Percentiles rank a stretch among this genome's conserved stretches.
Conservation (phyloP, 1,140 invertebrate genomes). For the Ips typographus region DNA sequence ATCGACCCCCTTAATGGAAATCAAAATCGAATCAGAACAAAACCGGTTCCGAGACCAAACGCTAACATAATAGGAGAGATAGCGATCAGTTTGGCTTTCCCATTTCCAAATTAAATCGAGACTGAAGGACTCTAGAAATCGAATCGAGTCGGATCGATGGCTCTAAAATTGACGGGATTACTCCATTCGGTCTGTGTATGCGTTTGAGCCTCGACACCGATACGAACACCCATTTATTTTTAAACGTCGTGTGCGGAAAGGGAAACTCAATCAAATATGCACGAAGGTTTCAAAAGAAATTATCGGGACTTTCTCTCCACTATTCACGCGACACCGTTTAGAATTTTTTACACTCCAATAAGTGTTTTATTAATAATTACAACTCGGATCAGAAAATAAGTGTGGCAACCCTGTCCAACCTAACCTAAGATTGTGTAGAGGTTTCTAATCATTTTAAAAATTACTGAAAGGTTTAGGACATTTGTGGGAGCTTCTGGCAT, state of each 20-base stretch:
- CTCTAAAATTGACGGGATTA: constrained; percentile 29
- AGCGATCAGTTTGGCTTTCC: constrained; percentile 30
- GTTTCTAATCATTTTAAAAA: too few relatives aligned
- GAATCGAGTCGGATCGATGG: constrained; percentile 29
- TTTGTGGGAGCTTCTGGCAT: too few relatives aligned
- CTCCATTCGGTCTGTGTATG: neutral
- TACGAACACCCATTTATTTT: neutral
- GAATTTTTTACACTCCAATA: too few relatives aligned
- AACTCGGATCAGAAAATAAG: too few relatives aligned
- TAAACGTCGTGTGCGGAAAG: neutral
- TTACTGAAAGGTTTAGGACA: too few relatives aligned
- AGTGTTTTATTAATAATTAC: too few relatives aligned
- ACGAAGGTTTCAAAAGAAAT: too few relatives aligned
- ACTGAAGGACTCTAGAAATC: constrained; percentile 34
- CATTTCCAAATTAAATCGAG: constrained; percentile 32
- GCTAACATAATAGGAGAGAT: constrained; percentile 29
- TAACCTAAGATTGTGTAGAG: too few relatives aligned
- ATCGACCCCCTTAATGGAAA: constrained; percentile 16
- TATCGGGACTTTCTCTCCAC: too few relatives aligned
- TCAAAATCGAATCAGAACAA: constrained; percentile 29
- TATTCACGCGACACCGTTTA: too few relatives aligned
- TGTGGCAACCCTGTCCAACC: too few relatives aligned
- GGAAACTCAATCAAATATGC: too few relatives aligned
- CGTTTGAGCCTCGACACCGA: neutral
- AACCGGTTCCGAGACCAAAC: constrained; percentile 21